These are phyloP conservation scores for Megalonaias nervosa DNA, from an alignment of 1,140 invertebrate species.

Conservation along the genomic window DNA sequence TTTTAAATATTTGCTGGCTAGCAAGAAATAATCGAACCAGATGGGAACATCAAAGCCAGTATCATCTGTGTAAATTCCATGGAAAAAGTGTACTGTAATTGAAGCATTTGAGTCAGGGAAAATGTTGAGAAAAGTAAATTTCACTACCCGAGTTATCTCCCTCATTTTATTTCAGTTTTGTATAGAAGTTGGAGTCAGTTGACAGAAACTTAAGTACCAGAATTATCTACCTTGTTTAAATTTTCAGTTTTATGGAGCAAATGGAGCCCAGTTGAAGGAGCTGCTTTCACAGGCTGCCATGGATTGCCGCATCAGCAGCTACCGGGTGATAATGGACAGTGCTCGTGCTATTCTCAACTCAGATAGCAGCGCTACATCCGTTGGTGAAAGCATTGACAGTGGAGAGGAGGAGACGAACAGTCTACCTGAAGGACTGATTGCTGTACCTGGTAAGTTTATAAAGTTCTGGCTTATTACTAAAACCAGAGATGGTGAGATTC, in stretches of 20 bases:
- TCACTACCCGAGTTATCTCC: too few relatives aligned
- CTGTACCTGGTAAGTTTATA: conserved; percentile 77
- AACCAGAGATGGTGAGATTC: conserved; percentile 26
- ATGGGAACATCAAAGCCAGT: too few relatives aligned
- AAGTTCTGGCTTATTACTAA: conserved; percentile 72
- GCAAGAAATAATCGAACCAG: too few relatives aligned
- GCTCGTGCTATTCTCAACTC: conserved; percentile 77
- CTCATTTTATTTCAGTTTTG: too few relatives aligned
- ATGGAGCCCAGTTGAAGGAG: conserved; percentile 54
- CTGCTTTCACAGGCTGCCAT: conserved; percentile 49
- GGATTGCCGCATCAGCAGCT: conserved; percentile 69
- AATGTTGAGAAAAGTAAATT: too few relatives aligned
- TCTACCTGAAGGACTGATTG: conserved; percentile 25
- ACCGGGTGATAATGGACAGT: conserved; percentile 77
- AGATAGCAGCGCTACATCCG: conserved; percentile 68
- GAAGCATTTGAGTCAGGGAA: too few relatives aligned
- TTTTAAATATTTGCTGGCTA: too few relatives aligned
- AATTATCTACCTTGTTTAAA: neutral
- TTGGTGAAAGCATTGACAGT: too few relatives aligned
- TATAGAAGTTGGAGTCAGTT: too few relatives aligned
- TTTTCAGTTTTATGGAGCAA: conserved; percentile 57
- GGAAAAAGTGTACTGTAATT: too few relatives aligned
- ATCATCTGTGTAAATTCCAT: too few relatives aligned
- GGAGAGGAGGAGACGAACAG: conserved; percentile 73
- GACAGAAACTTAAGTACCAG: too few relatives aligned